Evolutionary conservation across 2,888 invertebrate genomes (phyloP), one percentile per base, ranked within the genome.

Genomic region (Cephus spinipes): DNA sequence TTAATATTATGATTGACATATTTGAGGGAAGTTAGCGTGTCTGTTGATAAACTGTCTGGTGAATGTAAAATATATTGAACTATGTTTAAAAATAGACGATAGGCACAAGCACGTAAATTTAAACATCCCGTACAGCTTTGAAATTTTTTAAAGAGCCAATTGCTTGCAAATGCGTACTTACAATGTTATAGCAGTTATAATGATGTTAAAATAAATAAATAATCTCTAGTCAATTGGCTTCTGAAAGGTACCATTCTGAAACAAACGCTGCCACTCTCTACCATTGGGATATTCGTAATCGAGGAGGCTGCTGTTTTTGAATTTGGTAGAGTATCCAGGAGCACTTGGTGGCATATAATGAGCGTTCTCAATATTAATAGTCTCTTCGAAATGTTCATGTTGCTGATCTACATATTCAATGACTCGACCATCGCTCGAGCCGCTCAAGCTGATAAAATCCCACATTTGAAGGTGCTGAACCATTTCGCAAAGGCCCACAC

Each of bases 401-500:
- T 98, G 96, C 87, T 98, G 97, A 90, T 97, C 97, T 12, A 97
- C 96, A 90, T 95, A 98, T 91, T 98, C 98, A 40, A 97, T 94
- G 87, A 96, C 93, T 73, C 97, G 94, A 71, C 94, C 95, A 75
- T 96, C 93, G 89, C 94, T 94, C 11, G 95, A 94, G 12, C 94
- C 95, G 12, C 96, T 95, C 33, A 97, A 91, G 76, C 94, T 93
- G 4, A 96, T 93, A 92, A 94, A 98, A 92, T 98, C 97, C 96
- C 97, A 98, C 92, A 95, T 95, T 91, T 97, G 96, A 73, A 98
- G 92, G 92, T 98, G 98, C 86, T 98, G 98, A 2, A 98, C 97
- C 95, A 98, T 96, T 93, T 98, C 98, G 88, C 98, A 98, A 4
- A 98, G 93, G 3, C 98, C 98, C 12, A 98, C 96, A 11, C 98